Evolutionary conservation across 1,140 invertebrate genomes (phyloP).

Genomic region (Danaus melanippus): DNA sequence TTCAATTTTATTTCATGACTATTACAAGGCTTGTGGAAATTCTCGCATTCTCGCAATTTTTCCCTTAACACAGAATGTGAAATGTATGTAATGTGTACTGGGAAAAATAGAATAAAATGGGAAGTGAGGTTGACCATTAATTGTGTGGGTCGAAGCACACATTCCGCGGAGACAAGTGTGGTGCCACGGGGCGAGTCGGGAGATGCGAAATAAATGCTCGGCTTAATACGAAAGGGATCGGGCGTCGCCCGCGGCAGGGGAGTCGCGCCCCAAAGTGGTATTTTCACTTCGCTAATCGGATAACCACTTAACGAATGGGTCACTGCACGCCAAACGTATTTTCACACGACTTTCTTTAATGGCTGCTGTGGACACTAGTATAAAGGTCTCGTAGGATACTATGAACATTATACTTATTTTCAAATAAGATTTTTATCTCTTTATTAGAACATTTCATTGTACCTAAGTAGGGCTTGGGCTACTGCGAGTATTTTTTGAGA

Average conservation of each 20-base stretch:
- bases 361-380: constrained; percentile 43
- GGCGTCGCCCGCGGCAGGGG: constrained; percentile 57
- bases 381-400: constrained; percentile 50
- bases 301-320: constrained; percentile 73
- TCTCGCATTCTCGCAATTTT: constrained; percentile 9
- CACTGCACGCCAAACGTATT: constrained; percentile 70
- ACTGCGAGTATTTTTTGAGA: constrained; percentile 35
- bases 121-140: constrained; percentile 59
- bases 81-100: constrained; percentile 23
- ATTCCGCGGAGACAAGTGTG: constrained; percentile 45
- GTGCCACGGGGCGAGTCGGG: constrained; percentile 45
- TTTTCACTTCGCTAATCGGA: constrained; percentile 74
- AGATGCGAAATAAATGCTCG: constrained; percentile 70
- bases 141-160: constrained; percentile 45
- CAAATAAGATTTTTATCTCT: constrained; percentile 44
- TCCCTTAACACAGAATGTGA: constrained; percentile 10
- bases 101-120: constrained; percentile 30
- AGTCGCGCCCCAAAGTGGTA: constrained; percentile 70
- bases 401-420: constrained; percentile 43
- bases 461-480: constrained; percentile 30
- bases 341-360: constrained; percentile 67
- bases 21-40: constrained; percentile 20
- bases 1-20: constrained; percentile 27
- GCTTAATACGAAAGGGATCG: constrained; percentile 68
- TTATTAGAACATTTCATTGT: constrained; percentile 43